Evolutionary conservation across 1,140 invertebrate genomes (phyloP).

Genomic region (Thereuonema tuberculata): DNA sequence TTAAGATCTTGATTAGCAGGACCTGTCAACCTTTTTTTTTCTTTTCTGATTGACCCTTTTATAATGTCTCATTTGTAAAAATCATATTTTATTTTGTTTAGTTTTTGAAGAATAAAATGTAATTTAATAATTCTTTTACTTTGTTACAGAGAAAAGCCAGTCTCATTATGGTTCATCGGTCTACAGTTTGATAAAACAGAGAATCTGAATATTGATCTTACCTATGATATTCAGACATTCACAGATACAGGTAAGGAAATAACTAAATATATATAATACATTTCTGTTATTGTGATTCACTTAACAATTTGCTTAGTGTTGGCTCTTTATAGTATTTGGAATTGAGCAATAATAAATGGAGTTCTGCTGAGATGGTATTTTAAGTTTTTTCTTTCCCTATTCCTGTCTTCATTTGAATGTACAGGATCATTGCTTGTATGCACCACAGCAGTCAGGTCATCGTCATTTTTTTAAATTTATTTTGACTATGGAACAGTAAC

Average conservation of each 20-base stretch:
- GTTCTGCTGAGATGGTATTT: neutral
- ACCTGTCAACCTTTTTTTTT: no score
- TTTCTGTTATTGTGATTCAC: neutral
- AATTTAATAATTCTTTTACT: neutral
- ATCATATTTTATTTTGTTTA: neutral
- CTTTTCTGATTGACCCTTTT: conserved; percentile 10
- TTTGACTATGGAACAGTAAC: no score
- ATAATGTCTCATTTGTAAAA: neutral
- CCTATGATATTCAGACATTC: conserved; percentile 78
- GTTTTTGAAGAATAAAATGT: neutral
- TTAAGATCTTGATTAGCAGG: no score
- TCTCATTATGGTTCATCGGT: conserved; percentile 95
- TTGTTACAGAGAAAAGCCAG: conserved; percentile 31
- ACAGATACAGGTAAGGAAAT: conserved; percentile 50
- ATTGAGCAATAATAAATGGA: neutral
- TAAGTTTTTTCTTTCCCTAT: no score
- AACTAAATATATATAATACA: neutral
- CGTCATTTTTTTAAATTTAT: no score
- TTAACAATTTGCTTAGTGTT: neutral
- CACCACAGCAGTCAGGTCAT: no score
- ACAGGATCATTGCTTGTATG: no score
- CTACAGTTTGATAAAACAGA: conserved; percentile 74
- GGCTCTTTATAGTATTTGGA: conserved; percentile 1
- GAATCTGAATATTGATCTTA: conserved; percentile 82
- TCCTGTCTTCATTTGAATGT: no score